A percentile compares a stretch with the other conserved stretches of the same genome.
Evolutionary conservation across 1,140 invertebrate species (phyloP).

Genomic region (Daktulosphaira vitifoliae): DNA sequence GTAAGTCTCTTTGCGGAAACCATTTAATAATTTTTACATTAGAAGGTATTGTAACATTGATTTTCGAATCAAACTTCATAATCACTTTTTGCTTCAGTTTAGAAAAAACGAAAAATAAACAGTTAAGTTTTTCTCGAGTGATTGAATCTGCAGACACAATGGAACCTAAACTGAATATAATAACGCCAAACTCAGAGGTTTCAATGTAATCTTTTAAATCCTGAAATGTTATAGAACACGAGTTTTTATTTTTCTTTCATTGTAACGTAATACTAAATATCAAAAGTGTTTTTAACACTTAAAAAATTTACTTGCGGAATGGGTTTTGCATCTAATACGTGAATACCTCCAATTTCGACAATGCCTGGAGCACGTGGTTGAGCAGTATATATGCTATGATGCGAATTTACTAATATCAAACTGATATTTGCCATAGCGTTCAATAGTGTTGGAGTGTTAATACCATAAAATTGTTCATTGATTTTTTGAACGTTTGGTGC

Average conservation of each 20-base stretch:
- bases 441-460: background rate
- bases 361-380: slow-evolving; percentile 51
- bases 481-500: background rate
- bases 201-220: slow-evolving; percentile 53
- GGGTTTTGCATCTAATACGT: slow-evolving; percentile 49
- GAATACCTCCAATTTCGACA: slow-evolving; percentile 60
- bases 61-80: slow-evolving; percentile 56
- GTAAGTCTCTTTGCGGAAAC: slow-evolving; percentile 54
- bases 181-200: slow-evolving; percentile 50
- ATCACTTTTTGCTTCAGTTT: slow-evolving; percentile 52
- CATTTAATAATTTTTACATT: slow-evolving; percentile 52
- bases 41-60: slow-evolving; percentile 40
- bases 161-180: slow-evolving; percentile 59
- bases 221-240: slow-evolving; percentile 41
- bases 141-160: slow-evolving; percentile 1
- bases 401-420: slow-evolving; percentile 54
- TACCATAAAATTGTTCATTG: background rate
- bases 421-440: slow-evolving; percentile 47
- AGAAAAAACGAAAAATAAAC: slow-evolving; percentile 20
- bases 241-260: too few relatives aligned
- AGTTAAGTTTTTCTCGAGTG: background rate
- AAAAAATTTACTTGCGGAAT: slow-evolving; percentile 48
- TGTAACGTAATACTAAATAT: too few relatives aligned
- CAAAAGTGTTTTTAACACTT: background rate
- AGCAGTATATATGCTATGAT: slow-evolving; percentile 51